These are phyloP conservation scores for Enteromius mattozi DNA, from an alignment of 2,797 vertebrate species.

Conservation along the genomic window DNA sequence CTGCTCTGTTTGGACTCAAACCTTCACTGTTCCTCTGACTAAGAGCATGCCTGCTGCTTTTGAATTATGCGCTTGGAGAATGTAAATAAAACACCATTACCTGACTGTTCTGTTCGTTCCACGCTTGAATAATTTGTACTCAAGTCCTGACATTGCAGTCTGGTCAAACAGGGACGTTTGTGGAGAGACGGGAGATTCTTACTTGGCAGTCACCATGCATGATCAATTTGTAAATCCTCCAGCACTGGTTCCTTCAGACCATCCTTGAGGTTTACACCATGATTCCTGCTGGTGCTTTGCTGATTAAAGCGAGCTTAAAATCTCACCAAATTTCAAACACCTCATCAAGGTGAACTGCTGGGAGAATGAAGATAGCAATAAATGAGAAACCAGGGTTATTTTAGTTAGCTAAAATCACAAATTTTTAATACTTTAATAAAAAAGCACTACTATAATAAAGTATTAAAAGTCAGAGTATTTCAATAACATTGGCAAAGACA, in stretches of 20 bases:
- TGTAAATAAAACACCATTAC: conserved; percentile 32
- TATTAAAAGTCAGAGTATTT: neutral
- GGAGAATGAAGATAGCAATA: neutral
- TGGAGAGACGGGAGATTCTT: neutral
- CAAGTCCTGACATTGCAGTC: conserved; percentile 19
- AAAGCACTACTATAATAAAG: neutral
- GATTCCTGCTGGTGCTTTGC: neutral
- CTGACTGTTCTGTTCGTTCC: conserved; percentile 29
- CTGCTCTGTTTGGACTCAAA: conserved; percentile 32
- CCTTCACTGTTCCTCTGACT: conserved; percentile 30
- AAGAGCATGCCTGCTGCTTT: conserved; percentile 30
- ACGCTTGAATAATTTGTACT: conserved; percentile 11
- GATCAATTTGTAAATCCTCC: neutral
- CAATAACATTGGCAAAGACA: no score
- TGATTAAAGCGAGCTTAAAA: neutral
- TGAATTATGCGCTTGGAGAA: conserved; percentile 20
- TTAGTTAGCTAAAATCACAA: neutral
- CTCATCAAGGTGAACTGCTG: neutral
- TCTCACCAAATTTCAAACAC: neutral
- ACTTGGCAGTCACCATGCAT: neutral
- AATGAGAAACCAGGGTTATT: neutral
- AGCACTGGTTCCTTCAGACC: neutral
- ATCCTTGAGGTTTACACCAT: neutral
- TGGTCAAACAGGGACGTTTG: conserved; percentile 22
- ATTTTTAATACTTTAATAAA: neutral